Conservation (phyloP, 2,113 vertebrate species). For the Diphyllodes magnificus region DNA sequence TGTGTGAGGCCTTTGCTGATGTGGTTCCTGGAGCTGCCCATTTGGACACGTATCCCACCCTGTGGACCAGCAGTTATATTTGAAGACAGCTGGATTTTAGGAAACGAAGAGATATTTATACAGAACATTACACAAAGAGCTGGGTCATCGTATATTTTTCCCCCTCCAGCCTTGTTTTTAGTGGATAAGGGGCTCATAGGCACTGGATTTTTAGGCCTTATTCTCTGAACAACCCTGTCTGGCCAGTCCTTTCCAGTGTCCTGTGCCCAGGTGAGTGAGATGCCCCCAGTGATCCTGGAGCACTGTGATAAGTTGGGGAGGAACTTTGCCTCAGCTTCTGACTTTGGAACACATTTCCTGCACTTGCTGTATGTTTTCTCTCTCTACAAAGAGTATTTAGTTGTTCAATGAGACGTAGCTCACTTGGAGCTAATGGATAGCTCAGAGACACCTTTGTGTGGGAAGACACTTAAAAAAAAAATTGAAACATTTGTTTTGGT, state of each 20-base stretch:
- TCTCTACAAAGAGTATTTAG: not conserved
- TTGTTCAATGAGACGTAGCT: not conserved
- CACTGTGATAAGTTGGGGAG: accelerated
- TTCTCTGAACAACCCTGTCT: not conserved
- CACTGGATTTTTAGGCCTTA: not conserved
- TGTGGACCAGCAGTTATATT: not conserved
- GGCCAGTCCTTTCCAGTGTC: not conserved
- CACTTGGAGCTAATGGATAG: not conserved
- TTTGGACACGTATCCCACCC: not conserved
- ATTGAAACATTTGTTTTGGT: not conserved
- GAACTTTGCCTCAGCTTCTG: not conserved
- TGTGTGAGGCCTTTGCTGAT: not conserved
- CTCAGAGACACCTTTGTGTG: not conserved
- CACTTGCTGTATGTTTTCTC: not conserved
- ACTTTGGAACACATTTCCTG: not conserved
- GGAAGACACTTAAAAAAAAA: not conserved
- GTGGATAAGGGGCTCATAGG: not conserved
- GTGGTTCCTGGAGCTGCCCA: not conserved
- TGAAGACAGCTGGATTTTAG: not conserved
- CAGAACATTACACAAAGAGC: not conserved
- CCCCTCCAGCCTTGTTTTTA: not conserved
- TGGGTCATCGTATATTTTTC: not conserved
- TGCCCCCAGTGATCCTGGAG: not conserved
- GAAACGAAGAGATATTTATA: not conserved
- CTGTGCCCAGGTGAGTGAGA: not conserved